Base-by-base conservation (phyloP, 2,888 invertebrate genomes). In the Biston betularia region DNA sequence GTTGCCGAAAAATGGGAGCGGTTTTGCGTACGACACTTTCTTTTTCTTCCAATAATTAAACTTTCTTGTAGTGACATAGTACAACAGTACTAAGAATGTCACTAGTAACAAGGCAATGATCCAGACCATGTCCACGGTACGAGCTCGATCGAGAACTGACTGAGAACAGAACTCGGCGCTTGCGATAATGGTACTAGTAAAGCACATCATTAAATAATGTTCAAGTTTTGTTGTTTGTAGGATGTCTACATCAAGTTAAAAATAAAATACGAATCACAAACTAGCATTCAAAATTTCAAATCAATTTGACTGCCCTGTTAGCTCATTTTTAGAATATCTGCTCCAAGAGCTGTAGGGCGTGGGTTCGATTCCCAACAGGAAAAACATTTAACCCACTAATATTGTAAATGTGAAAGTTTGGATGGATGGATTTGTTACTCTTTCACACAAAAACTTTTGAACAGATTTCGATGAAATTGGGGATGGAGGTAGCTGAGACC, bases 1-100 rank as follows among this genome's bases (percentile, higher is more conserved):
- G 54, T 79, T 77, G 8, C 80, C 80, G 6, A 80, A 72, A 0
- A 80, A 53, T 0, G 75, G 74, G n/a, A 70, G n/a, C 0, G 79
- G 80, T 57, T 68, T 72, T 0, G 65, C 42, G 42, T 68, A 66
- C 3, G 75, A 71, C 35, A 76, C 76, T 50, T 73, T 73, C 24
- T 71, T 74, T 7, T 72, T 70, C 53, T 72, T 66, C 68, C 76
- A 76, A 50, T 76, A 73, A 33, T 62, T 56, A 35, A 71, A 74
- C n/a, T 68, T 72, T 38, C 48, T 60, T 6, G 64, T 73, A 6
- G 70, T 48, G 0, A 63, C 11, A 52, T 72, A 71, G 49, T 75
- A 76, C 3, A 76, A 11, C 8, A 68, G 6, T 5, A 61, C 24
- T 3, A 65, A 0, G 8, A 72, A n/a, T 9, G 24, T 45, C 5